A percentile compares a stretch with the other conserved stretches of the same genome.
phyloP scores from a whole-genome alignment of 2,888 invertebrate genomes.

The Cistogaster globosa region DNA sequence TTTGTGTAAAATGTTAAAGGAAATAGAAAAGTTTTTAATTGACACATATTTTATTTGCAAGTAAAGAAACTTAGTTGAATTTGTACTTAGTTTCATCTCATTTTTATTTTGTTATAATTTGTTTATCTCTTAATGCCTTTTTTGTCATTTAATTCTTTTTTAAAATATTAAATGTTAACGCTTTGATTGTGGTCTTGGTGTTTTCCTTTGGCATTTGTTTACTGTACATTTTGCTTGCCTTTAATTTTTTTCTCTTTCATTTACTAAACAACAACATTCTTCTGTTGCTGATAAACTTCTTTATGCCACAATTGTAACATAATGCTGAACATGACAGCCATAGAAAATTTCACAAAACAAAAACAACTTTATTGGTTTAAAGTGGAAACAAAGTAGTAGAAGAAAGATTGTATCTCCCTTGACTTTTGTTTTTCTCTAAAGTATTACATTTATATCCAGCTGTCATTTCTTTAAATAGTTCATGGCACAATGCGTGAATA shows the following conservation, averaged over 20 bases:
- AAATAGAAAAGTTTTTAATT: neutral
- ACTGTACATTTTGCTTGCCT: neutral
- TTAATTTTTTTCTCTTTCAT: constrained; percentile 7
- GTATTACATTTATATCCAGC: constrained; percentile 48
- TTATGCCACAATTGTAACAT: constrained; percentile 57
- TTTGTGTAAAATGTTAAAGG: neutral
- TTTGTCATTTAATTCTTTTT: no score
- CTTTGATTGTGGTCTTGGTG: constrained; percentile 18
- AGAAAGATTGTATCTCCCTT: constrained; percentile 17
- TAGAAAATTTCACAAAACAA: constrained; percentile 32
- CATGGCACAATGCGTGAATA: constrained; percentile 9
- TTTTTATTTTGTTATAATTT: no score
- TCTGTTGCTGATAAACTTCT: constrained; percentile 49
- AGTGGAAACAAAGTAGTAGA: constrained; percentile 3
- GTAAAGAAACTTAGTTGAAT: no score
- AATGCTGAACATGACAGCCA: constrained; percentile 68
- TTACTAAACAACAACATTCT: constrained; percentile 29
- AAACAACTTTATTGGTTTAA: constrained; percentile 51
- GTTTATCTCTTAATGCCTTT: no score
- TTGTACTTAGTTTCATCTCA: no score
- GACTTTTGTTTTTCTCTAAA: constrained; percentile 33
- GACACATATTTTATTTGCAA: no score
- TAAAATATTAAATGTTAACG: no score
- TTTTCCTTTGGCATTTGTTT: constrained; percentile 45
- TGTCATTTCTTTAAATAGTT: constrained; percentile 62